These are phyloP conservation scores for Anabas testudineus DNA, from an alignment of 2,797 vertebrate genomes.

Conservation along the genomic window DNA sequence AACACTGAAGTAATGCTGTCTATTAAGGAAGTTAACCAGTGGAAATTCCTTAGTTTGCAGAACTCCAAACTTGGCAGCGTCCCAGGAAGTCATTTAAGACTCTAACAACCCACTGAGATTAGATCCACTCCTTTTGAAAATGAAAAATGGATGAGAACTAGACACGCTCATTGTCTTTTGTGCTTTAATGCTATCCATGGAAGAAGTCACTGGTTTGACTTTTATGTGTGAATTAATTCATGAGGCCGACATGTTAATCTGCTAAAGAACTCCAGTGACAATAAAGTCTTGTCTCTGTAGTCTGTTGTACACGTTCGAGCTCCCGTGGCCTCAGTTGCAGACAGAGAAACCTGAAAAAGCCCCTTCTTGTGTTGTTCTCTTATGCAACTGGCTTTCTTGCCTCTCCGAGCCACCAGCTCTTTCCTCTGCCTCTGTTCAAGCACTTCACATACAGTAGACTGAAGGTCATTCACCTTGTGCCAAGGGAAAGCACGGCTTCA, in stretches of 20 bases:
- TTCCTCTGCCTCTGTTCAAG: conserved; percentile 47
- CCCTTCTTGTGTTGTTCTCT: conserved; percentile 36
- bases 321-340: conserved; percentile 34
- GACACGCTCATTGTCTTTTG: conserved; percentile 67
- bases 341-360: conserved; percentile 47
- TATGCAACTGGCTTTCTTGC: conserved; percentile 56
- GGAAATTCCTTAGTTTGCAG: conserved; percentile 79
- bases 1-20: conserved; percentile 59
- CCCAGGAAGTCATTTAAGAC: conserved; percentile 78
- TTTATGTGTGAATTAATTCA: conserved; percentile 41
- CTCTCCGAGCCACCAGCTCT: conserved; percentile 33
- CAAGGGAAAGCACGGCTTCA: conserved; percentile 64
- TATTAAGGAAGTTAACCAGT: conserved; percentile 69
- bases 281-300: conserved; percentile 7
- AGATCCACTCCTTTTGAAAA: conserved; percentile 73
- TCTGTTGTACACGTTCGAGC: conserved; percentile 10
- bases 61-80: conserved; percentile 73
- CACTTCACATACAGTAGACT: conserved; percentile 70
- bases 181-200: conserved; percentile 52
- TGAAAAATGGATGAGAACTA: conserved; percentile 79
- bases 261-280: conserved; percentile 19
- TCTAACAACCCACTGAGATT: conserved; percentile 72
- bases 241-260: conserved; percentile 49
- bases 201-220: conserved; percentile 37
- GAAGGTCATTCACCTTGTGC: conserved; percentile 82